Conservation (phyloP, 2,888 invertebrate genomes). For the Oxystoma pomonae region DNA sequence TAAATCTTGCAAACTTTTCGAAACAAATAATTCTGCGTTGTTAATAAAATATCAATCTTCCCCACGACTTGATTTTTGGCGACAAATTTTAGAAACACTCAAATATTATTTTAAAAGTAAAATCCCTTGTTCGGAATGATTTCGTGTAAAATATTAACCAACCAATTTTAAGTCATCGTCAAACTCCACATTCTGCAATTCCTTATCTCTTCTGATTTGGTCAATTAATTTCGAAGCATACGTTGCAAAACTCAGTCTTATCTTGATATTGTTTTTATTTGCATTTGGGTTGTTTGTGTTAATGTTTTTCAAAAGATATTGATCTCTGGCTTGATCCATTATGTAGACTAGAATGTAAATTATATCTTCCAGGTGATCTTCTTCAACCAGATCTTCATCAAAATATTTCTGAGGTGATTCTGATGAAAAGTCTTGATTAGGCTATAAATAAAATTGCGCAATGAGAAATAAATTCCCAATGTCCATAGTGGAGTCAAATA, state of each 20-base stretch:
- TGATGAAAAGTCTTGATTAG: conserved; percentile 19
- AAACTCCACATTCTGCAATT: conserved; percentile 49
- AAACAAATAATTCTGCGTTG: no score
- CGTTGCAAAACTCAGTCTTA: conserved; percentile 38
- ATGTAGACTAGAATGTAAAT: conserved; percentile 60
- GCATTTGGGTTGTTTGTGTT: conserved; percentile 29
- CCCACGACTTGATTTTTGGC: no score
- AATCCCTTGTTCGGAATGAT: no score
- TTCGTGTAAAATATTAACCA: no score
- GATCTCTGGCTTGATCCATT: conserved; percentile 61
- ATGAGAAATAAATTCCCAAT: no score
- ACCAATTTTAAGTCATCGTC: conserved; percentile 20
- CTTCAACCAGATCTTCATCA: conserved; percentile 17
- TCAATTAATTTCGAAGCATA: conserved; percentile 52
- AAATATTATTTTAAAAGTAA: no score
- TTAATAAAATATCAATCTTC: no score
- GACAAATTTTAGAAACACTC: no score
- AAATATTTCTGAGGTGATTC: conserved; percentile 13
- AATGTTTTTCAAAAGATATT: conserved; percentile 45
- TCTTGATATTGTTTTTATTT: conserved; percentile 37
- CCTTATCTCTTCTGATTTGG: conserved; percentile 56
- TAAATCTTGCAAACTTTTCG: no score
- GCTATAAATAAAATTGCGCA: conserved; percentile 27
- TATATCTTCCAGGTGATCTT: conserved; percentile 56
- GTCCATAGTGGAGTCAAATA: no score